Conservation (phyloP, 2,797 vertebrate species). For the Allobates femoralis region DNA sequence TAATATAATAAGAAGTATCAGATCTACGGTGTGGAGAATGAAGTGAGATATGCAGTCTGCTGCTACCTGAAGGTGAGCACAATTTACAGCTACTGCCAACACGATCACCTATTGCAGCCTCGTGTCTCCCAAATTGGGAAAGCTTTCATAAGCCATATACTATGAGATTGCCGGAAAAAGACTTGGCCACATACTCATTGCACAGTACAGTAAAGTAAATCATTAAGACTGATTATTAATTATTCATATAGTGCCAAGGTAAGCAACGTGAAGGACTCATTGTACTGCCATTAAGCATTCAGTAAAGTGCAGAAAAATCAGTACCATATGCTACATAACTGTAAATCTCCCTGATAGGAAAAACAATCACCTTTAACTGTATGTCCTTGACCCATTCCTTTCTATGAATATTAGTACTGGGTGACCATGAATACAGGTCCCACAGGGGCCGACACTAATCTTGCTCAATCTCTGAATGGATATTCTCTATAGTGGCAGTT, state of each 20-base stretch:
- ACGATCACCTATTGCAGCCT: constrained; percentile 12
- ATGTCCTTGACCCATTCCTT: not conserved
- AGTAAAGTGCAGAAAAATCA: not conserved
- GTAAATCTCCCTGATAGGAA: not conserved
- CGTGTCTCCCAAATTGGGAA: not conserved
- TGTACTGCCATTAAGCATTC: not conserved
- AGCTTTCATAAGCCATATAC: constrained; percentile 3
- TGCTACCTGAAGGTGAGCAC: constrained; percentile 21
- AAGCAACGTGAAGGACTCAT: constrained; percentile 1
- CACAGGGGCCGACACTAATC: not conserved
- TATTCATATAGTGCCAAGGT: constrained; percentile 21
- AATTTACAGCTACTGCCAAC: constrained; percentile 13
- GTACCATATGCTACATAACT: not conserved
- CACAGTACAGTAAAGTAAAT: not conserved
- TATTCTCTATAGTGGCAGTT: not conserved
- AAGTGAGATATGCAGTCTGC: constrained; percentile 27
- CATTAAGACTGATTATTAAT: constrained; percentile 2
- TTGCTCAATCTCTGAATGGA: not conserved
- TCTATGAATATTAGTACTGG: not conserved
- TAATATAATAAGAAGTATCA: not conserved
- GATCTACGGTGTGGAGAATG: constrained; percentile 12
- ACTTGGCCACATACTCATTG: not conserved
- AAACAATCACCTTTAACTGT: not conserved
- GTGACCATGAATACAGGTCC: not conserved
- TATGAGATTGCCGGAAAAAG: constrained; percentile 8